Evolutionary conservation across 2,888 invertebrate species (phyloP).

Genomic region (Melanophora roralis): DNA sequence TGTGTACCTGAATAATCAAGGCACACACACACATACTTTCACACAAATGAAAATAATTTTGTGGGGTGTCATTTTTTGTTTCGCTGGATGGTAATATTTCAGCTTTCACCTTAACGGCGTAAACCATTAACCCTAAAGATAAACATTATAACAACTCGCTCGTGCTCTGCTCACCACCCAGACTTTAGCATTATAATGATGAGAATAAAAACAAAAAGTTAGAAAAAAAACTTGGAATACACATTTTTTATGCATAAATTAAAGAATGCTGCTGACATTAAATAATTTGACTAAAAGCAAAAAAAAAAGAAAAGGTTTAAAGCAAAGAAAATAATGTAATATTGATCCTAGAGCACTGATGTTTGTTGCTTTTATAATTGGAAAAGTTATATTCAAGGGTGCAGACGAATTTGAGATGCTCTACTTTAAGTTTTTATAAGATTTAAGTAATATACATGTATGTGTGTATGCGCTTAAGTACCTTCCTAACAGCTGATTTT

Average conservation of each 20-base stretch:
- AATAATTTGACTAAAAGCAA: conserved; percentile 53
- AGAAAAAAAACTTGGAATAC: conserved; percentile 43
- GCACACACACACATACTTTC: background rate
- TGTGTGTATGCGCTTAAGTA: too few species aligned
- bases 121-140: conserved; percentile 57
- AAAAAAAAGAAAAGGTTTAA: background rate
- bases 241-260: conserved; percentile 61
- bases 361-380: conserved; percentile 23
- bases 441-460: background rate
- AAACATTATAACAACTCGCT: conserved; percentile 11
- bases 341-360: conserved; percentile 30
- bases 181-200: conserved; percentile 11
- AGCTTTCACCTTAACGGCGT: conserved; percentile 40
- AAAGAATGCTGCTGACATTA: conserved; percentile 58
- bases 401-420: background rate
- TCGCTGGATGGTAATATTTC: background rate
- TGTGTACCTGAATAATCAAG: conserved; percentile 38
- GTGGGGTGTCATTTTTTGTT: conserved; percentile 56
- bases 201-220: conserved; percentile 1
- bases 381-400: background rate
- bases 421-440: background rate
- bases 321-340: conserved; percentile 23
- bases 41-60: background rate
- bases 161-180: background rate
- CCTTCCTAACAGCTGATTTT: background rate